Conservation (phyloP, 2,113 vertebrate genomes). For the Dryoscopus gambensis region DNA sequence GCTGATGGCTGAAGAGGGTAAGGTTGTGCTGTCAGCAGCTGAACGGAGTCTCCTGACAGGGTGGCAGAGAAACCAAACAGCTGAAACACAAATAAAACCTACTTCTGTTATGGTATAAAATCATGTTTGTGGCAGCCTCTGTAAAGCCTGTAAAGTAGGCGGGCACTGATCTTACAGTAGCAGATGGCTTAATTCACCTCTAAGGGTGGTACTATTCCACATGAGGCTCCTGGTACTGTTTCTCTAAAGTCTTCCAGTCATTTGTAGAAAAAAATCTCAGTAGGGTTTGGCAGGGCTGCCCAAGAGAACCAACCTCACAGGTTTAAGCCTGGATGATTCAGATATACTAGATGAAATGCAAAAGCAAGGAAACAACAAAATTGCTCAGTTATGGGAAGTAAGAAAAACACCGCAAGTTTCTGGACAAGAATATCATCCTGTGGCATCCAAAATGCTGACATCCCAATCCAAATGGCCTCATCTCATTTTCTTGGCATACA, state of each 20-base stretch:
- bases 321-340: background rate
- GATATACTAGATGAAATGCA: background rate
- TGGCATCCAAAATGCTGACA: background rate
- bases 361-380: background rate
- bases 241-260: background rate
- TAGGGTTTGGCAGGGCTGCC: background rate
- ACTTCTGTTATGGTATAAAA: background rate
- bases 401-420: background rate
- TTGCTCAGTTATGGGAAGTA: background rate
- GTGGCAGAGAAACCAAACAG: background rate
- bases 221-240: background rate
- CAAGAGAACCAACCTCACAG: background rate
- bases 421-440: background rate
- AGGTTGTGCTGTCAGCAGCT: background rate
- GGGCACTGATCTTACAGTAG: background rate
- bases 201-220: background rate
- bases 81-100: background rate
- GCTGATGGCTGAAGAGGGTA: background rate
- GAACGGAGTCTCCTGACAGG: rapidly evolving
- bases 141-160: background rate
- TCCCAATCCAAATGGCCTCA: background rate
- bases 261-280: background rate
- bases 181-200: background rate
- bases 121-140: background rate
- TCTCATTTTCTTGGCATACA: background rate